Conservation (phyloP, 1,140 invertebrate species). For the Prorops nasuta region DNA sequence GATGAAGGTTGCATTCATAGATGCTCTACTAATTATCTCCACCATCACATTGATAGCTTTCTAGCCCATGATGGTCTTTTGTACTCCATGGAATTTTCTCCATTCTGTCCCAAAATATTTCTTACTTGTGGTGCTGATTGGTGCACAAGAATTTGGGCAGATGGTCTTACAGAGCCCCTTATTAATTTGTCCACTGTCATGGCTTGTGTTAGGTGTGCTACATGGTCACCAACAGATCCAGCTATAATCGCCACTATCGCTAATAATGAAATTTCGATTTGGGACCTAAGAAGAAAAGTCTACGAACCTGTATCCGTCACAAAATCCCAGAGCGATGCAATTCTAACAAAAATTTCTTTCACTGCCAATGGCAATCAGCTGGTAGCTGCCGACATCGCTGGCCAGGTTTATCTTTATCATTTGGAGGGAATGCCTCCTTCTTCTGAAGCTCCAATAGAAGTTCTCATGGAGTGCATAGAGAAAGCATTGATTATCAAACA, state of each 20-base stretch:
- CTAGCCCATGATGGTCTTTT: slow-evolving; percentile 78
- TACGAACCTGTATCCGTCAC: slow-evolving; percentile 65
- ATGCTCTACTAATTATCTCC: slow-evolving; percentile 67
- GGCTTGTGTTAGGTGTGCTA: slow-evolving; percentile 65
- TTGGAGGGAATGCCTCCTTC: slow-evolving; percentile 69
- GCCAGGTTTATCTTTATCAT: slow-evolving; percentile 64
- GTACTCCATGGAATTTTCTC: slow-evolving; percentile 74
- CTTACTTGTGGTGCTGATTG: slow-evolving; percentile 84
- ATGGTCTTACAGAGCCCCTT: slow-evolving; percentile 65
- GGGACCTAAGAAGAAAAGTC: slow-evolving; percentile 69
- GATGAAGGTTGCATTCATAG: slow-evolving; percentile 80
- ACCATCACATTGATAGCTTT: slow-evolving; percentile 69
- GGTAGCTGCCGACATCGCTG: slow-evolving; percentile 64
- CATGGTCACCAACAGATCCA: slow-evolving; percentile 79
- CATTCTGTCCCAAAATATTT: slow-evolving; percentile 73
- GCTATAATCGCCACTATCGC: slow-evolving; percentile 78
- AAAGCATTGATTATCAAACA: slow-evolving; percentile 64
- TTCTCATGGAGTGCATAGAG: slow-evolving; percentile 62
- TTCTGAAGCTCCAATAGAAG: slow-evolving; percentile 63
- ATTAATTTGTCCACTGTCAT: slow-evolving; percentile 60
- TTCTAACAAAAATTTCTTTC: slow-evolving; percentile 60
- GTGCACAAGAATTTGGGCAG: slow-evolving; percentile 74
- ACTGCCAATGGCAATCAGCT: slow-evolving; percentile 66
- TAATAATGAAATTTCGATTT: slow-evolving; percentile 68
- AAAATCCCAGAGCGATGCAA: slow-evolving; percentile 28